Base-by-base conservation (phyloP, 23 tunicate species). In the Corella eumyota region DNA sequence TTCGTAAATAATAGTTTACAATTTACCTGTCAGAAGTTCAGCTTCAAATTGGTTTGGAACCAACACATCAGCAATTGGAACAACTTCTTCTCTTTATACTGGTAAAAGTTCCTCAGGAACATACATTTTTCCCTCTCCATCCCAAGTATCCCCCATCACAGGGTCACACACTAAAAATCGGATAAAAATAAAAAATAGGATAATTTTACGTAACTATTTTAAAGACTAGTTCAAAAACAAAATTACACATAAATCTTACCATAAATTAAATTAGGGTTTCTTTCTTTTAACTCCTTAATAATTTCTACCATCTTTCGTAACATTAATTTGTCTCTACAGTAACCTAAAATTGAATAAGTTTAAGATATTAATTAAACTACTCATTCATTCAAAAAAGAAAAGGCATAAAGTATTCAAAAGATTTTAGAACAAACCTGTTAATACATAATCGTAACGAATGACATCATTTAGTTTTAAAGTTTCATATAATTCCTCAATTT, bases 1-100 rank as follows among this genome's bases (percentile, higher is more conserved):
- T 40, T 40, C 11, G 13, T n/a, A n/a, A n/a, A n/a, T n/a, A n/a
- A n/a, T n/a, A n/a, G n/a, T n/a, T n/a, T n/a, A n/a, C 25, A 17
- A 20, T 25, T 17, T 61, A 79, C 96, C 88, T 56, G 96, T 88
- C 17, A 88, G 47, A 30, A 88, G 26, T 59, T 88, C 69, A 1
- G 90, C 96, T 62, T 88, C 96, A 60, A 88, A 88, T 47, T 88
- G 96, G 47, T 88, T 88, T 28, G 96, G 96, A 48, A 82, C 79
- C 9, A 88, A 21, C 32, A 88, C 62, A 58, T 88, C 81, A 28
- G 96, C 96, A 17, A 88, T 73, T 3, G 96, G 96, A 1, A 79
- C 44, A 23, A 88, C 96, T 68, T 88, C 78, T 50, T 88, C 69
- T 46, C 60, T 67, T 50, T 69, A 88, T 25, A 88, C 64, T 7